These are phyloP conservation scores for Henricia sp. DNA, from an alignment of 53 echinoderm and acorn worm genomes.

Conservation along the genomic window DNA sequence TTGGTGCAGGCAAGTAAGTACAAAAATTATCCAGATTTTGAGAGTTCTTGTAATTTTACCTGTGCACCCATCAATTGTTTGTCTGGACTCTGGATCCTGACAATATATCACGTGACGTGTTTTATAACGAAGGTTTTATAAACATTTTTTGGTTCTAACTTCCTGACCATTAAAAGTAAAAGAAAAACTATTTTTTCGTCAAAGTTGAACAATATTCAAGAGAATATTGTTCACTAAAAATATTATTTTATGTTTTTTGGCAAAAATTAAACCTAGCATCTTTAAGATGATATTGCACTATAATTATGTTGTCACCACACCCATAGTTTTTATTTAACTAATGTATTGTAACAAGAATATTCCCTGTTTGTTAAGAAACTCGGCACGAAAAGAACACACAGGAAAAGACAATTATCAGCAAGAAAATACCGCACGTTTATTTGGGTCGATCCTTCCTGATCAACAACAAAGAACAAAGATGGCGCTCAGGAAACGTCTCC, in stretches of 20 bases:
- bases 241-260: not conserved
- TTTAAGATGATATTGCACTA: conserved; percentile 25
- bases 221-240: not conserved
- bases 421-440: no score
- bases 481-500: no score
- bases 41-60: conserved; percentile 16
- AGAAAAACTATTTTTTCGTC: conserved; percentile 3
- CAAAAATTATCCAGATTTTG: conserved; percentile 18
- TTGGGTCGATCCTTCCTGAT: no score
- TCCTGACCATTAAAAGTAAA: conserved; percentile 24
- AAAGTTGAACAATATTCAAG: conserved; percentile 5
- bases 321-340: not conserved
- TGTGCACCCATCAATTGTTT: conserved; percentile 3
- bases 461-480: no score
- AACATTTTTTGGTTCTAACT: not conserved
- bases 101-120: conserved; percentile 1
- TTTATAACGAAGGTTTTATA: conserved; percentile 14
- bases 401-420: no score
- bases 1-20: conserved; percentile 33
- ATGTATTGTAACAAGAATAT: no score
- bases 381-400: no score
- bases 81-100: conserved; percentile 15
- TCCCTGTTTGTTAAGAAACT: no score
- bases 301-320: conserved; percentile 11
- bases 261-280: conserved; percentile 11